A percentile compares a stretch with the other conserved stretches of the same genome.
These are phyloP conservation scores for Desoria tigrina DNA, from an alignment of 2,888 invertebrate species.

Conservation along the genomic window DNA sequence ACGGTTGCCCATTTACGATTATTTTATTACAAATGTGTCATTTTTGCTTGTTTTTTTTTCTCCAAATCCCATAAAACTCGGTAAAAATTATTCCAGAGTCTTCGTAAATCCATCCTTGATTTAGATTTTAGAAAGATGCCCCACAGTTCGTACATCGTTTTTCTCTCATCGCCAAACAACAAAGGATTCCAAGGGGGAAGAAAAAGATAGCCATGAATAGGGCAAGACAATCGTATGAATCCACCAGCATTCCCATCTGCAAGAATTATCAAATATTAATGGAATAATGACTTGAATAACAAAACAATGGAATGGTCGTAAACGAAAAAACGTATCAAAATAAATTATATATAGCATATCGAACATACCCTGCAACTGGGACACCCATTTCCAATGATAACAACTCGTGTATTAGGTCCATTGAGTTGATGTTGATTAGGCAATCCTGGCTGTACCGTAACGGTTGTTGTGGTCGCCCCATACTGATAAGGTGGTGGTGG, in stretches of 20 bases:
- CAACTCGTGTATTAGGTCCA: conserved; percentile 1
- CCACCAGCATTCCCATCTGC: conserved; percentile 71
- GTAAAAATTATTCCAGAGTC: too few species aligned
- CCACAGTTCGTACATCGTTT: conserved; percentile 85
- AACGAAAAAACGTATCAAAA: neutral
- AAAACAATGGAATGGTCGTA: neutral
- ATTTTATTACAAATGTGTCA: too few species aligned
- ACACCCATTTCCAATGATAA: conserved; percentile 6
- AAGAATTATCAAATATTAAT: neutral
- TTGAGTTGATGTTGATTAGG: neutral
- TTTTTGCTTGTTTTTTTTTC: too few species aligned
- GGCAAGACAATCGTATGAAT: conserved; percentile 81
- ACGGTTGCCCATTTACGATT: too few species aligned
- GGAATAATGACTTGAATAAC: too few species aligned
- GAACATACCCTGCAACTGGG: conserved; percentile 3
- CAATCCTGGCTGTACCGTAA: neutral
- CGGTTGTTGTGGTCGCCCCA: conserved; percentile 6
- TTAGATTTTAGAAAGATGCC: conserved; percentile 61
- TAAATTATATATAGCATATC: too few species aligned
- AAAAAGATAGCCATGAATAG: conserved; percentile 79
- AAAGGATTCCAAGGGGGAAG: conserved; percentile 83
- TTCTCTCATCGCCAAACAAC: conserved; percentile 80
- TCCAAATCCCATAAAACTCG: too few species aligned
- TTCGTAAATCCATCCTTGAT: too few species aligned
- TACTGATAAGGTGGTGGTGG: conserved; percentile 19